Percentiles rank a stretch among this genome's conserved stretches.
These are phyloP conservation scores for Temnothorax nylanderi DNA, from an alignment of 1,140 invertebrate species.

Conservation along the genomic window DNA sequence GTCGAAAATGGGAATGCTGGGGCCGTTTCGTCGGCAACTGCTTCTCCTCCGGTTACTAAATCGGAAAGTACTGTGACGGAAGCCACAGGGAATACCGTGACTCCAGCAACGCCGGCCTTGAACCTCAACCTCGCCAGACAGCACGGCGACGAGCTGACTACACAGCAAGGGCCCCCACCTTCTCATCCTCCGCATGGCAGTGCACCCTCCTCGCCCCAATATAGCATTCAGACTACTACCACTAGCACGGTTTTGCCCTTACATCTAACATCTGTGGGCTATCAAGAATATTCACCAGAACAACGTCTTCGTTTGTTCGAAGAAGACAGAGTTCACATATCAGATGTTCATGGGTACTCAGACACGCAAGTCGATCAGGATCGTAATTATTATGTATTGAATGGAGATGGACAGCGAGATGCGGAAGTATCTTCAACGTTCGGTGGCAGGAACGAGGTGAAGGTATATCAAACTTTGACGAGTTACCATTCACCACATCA, in stretches of 20 bases:
- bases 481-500: conserved; percentile 32
- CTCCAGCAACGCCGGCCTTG: conserved; percentile 84
- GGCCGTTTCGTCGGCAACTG: conserved; percentile 58
- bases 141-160: conserved; percentile 82
- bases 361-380: conserved; percentile 44
- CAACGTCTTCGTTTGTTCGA: conserved; percentile 14
- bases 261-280: conserved; percentile 55
- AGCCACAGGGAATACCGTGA: conserved; percentile 63
- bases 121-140: conserved; percentile 85
- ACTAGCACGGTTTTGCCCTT: conserved; percentile 41
- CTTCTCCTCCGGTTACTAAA: conserved; percentile 58
- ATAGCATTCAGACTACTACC: conserved; percentile 45
- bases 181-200: conserved; percentile 69
- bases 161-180: conserved; percentile 79
- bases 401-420: conserved; percentile 58
- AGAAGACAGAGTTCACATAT: conserved; percentile 33
- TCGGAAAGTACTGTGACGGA: conserved; percentile 62
- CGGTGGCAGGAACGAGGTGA: conserved; percentile 46
- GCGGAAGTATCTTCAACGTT: conserved; percentile 23
- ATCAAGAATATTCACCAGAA: conserved; percentile 66
- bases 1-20: conserved; percentile 82
- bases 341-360: conserved; percentile 45
- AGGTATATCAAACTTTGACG: conserved; percentile 65
- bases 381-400: conserved; percentile 57
- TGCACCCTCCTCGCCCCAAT: conserved; percentile 72